These are phyloP conservation scores for Cassiopea andromeda DNA, from an alignment of 30 jellyfish, hydroid and myxozoan species.

Conservation along the genomic window DNA sequence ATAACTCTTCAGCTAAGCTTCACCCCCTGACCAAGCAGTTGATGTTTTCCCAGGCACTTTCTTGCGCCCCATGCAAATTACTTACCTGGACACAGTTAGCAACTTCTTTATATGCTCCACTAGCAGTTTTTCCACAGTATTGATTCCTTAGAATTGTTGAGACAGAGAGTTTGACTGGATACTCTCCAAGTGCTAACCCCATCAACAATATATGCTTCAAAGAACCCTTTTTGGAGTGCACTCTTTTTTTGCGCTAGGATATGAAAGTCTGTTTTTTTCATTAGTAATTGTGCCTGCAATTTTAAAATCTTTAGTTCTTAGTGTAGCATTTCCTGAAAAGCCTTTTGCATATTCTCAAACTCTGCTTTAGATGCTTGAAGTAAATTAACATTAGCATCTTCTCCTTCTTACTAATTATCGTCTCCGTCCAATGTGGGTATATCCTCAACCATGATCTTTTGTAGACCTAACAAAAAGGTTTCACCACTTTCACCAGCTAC, in stretches of 20 bases:
- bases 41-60: constrained; percentile 64
- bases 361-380: constrained; percentile 47
- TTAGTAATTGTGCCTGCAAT: not conserved
- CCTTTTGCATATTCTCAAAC: too few species aligned
- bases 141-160: constrained; percentile 38
- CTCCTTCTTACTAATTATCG: constrained; percentile 18
- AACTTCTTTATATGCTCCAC: constrained; percentile 37
- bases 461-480: constrained; percentile 37
- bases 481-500: constrained; percentile 54
- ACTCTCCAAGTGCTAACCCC: constrained; percentile 62
- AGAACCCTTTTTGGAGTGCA: not conserved
- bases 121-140: constrained; percentile 51
- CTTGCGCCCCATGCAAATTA: not conserved
- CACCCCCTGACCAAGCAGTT: constrained; percentile 42
- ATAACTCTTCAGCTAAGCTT: constrained; percentile 27
- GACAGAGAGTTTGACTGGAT: constrained; percentile 7
- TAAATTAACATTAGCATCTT: constrained; percentile 29
- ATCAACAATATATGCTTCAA: constrained; percentile 57
- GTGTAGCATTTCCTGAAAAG: too few species aligned
- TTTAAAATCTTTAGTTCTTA: too few species aligned
- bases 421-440: constrained; percentile 32
- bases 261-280: not conserved
- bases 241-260: not conserved
- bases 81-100: constrained; percentile 30
- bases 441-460: constrained; percentile 14